Evolutionary conservation across 2,113 vertebrate species (phyloP).

Genomic region (Strix aluco): DNA sequence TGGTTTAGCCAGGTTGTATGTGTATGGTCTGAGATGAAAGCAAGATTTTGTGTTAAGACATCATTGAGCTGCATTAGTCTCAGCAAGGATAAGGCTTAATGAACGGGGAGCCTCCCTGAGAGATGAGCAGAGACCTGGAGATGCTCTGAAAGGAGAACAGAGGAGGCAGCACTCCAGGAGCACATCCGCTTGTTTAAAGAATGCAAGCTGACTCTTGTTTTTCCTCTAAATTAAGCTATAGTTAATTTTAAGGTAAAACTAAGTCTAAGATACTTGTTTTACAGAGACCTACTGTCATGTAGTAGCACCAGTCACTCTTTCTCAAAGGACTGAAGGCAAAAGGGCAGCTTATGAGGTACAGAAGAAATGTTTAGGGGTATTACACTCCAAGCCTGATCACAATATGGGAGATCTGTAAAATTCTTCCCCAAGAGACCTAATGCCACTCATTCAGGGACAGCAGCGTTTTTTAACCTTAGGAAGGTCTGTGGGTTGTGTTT

Average conservation of each 20-base stretch:
- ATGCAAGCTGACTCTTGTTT: not conserved
- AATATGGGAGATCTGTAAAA: not conserved
- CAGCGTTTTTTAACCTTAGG: not conserved
- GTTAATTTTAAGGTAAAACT: not conserved
- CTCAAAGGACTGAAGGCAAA: not conserved
- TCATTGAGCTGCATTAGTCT: not conserved
- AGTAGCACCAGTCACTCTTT: not conserved
- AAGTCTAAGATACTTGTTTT: not conserved
- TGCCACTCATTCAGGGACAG: not conserved
- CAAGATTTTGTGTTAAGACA: not conserved
- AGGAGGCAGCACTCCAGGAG: not conserved
- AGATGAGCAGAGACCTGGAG: not conserved
- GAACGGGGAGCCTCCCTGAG: not conserved
- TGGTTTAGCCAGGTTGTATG: not conserved
- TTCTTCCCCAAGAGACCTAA: not conserved
- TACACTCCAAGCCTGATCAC: not conserved
- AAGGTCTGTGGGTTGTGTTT: not conserved
- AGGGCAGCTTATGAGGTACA: not conserved
- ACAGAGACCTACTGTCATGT: not conserved
- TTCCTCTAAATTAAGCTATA: not conserved
- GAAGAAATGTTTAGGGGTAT: not conserved
- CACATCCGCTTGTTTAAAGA: not conserved
- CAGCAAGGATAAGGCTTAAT: not conserved
- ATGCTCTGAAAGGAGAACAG: not conserved
- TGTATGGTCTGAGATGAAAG: not conserved